Base-by-base conservation (phyloP, 2,888 invertebrate genomes). In the Tachina fera region DNA sequence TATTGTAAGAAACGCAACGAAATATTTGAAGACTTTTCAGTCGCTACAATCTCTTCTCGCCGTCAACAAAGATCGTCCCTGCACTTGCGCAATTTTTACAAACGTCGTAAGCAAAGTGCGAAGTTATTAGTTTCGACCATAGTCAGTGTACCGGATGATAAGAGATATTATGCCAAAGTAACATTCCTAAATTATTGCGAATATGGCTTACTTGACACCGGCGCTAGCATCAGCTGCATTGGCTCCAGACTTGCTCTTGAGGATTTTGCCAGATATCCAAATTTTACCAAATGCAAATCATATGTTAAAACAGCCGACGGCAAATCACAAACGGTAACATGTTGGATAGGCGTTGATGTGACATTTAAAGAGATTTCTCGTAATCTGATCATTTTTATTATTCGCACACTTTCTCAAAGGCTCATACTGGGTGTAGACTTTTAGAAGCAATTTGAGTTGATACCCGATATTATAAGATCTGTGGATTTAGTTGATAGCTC, bases 91-190 rank as follows among this genome's bases (percentile, higher is more conserved):
- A 56, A 11, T 11, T 56, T 6, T n/a, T 22, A 1, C 3, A 56
- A 56, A 22, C 4, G 3, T 13, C 56, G 56, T 13, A 31, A 56
- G 9, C 5, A 13, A 13, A 13, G 13, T 13, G 6, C 13, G 14
- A 58, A 58, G 14, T 6, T 58, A 5, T 31, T 58, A 13, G 14
- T 58, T 14, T 58, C 58, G 3, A 14, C 31, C 8, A 58, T 58
- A 9, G 58, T 58, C 1, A 58, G 31, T 14, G 14, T 63, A 13
- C 9, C 51, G n/a, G 45, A 49, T 14, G 78, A 83, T 74, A 41
- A n/a, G 47, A n/a, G 83, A 5, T 74, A 65, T 14, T 84, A 79
- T 39, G 84, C 84, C 1, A 60, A 79, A 56, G 70, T 79, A 9
- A 19, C 45, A 9, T 79, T 84, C 16, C 45, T 70, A 5, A 39